Percentiles rank a stretch among this genome's conserved stretches.
Conservation (phyloP, 2,888 invertebrate genomes). For the Parnassius apollo region DNA sequence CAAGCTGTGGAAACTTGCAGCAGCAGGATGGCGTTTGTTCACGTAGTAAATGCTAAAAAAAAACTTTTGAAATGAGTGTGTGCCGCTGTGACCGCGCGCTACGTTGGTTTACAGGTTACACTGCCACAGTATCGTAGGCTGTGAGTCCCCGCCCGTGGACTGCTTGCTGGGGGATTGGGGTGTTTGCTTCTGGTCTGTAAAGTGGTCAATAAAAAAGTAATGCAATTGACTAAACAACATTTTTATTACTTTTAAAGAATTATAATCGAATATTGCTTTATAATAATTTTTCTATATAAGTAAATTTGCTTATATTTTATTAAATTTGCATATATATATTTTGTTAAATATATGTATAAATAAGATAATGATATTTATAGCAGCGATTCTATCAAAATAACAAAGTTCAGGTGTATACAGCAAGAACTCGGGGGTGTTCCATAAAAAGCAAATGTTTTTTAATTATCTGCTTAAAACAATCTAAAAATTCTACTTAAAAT, state of each 20-base stretch:
- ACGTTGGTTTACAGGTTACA: slow-evolving; percentile 91
- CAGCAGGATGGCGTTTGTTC: slow-evolving; percentile 30
- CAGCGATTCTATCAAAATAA: no score
- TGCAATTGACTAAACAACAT: neutral
- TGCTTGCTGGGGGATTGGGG: slow-evolving; percentile 90
- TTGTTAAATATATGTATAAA: no score
- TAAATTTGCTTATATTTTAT: no score
- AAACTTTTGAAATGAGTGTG: slow-evolving; percentile 19
- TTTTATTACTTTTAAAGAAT: no score
- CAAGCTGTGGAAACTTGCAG: slow-evolving; percentile 29
- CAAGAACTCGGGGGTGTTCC: neutral
- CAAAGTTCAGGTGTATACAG: neutral
- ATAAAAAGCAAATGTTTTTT: slow-evolving; percentile 20
- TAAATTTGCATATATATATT: no score
- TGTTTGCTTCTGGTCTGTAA: slow-evolving; percentile 92
- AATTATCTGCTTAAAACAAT: neutral
- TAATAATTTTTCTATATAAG: no score
- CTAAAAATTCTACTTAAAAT: no score
- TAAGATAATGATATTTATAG: no score
- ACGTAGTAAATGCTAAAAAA: slow-evolving; percentile 23
- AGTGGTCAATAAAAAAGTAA: neutral
- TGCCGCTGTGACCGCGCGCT: slow-evolving; percentile 29
- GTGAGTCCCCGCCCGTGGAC: slow-evolving; percentile 90
- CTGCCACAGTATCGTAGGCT: slow-evolving; percentile 99
- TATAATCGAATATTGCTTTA: no score